phyloP scores from a whole-genome alignment of 2,113 vertebrate species.

The Pterocles gutturalis region DNA sequence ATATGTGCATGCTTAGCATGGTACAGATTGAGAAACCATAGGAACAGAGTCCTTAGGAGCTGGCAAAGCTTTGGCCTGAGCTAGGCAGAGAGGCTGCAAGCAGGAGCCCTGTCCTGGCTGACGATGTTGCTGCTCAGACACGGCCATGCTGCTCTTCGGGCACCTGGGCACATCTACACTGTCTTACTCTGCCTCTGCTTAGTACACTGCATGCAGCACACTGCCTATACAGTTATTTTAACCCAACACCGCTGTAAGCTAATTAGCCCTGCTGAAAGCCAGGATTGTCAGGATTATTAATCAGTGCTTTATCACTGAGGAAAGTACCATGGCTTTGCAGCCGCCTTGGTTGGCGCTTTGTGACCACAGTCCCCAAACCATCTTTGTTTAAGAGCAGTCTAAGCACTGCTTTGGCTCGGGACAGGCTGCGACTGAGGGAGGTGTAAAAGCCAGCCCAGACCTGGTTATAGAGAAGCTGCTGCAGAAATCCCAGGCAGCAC shows the following conservation, averaged over 20 bases:
- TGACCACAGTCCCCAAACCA: not conserved
- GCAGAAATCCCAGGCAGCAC: not conserved
- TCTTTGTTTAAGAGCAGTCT: rapidly evolving
- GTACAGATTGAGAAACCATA: not conserved
- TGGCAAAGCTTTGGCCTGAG: not conserved
- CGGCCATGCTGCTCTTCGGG: too few relatives aligned
- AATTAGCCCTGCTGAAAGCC: not conserved
- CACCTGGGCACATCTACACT: rapidly evolving
- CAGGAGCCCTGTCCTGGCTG: not conserved
- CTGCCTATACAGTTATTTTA: not conserved
- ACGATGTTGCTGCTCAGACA: rapidly evolving
- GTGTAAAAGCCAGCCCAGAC: not conserved
- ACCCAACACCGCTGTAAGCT: not conserved
- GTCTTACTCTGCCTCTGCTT: not conserved
- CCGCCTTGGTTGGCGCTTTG: not conserved
- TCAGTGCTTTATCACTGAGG: not conserved
- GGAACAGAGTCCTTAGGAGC: not conserved
- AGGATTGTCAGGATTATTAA: not conserved
- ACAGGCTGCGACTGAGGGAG: not conserved
- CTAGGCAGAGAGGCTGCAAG: not conserved
- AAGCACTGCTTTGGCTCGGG: not conserved
- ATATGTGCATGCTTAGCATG: rapidly evolving
- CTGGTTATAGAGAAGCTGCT: not conserved
- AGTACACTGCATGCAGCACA: not conserved
- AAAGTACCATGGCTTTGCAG: not conserved